Base-by-base conservation (phyloP, 2,113 vertebrate genomes). In the Canis aureus region DNA sequence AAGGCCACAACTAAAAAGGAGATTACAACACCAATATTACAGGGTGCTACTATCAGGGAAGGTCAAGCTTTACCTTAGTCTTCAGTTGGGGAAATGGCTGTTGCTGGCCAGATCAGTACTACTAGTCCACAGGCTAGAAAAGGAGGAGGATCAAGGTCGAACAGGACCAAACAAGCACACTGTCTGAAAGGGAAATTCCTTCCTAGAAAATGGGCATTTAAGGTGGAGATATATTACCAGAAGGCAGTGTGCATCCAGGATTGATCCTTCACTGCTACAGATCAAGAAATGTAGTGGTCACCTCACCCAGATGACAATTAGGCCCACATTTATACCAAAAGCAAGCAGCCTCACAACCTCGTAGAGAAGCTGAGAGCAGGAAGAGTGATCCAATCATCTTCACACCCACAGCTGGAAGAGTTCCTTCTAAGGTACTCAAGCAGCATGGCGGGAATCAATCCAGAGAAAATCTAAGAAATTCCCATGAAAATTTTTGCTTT, bases 401-500 rank as follows among this genome's bases (percentile, higher is more conserved):
- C 22, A 2, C 8, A 2, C 1, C 60, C 11, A 16, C 12, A 89
- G 35, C 19, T 60, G 3, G 6, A 82, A 62, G 71, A 49, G 53
- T 3, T 66, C 53, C 53, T 64, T 6, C 13, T 16, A 11, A 49
- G 38, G 19, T 15, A 27, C 32, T 53, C 32, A 49, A 35, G 25
- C 7, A 55, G 7, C 60, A 11, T 73, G 71, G 43, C 25, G 83
- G 57, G 29, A 73, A 59, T 57, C 76, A 73, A 78, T 7, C 81
- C 10, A 86, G 13, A 83, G 20, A 43, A 91, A 49, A 67, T 74
- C 29, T 22, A 86, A 89, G 87, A 55, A 91, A 86, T 96, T 86
- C 66, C 89, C 43, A 49, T 81, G 19, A 95, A 94, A 60, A 66
- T 22, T 32, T 11, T 32, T 86, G 32, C 51, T 95, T 85, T 93